Evolutionary conservation across 2,113 vertebrate genomes (phyloP), one percentile per base, ranked within the genome.

Genomic region (Neogobius melanostomus): DNA sequence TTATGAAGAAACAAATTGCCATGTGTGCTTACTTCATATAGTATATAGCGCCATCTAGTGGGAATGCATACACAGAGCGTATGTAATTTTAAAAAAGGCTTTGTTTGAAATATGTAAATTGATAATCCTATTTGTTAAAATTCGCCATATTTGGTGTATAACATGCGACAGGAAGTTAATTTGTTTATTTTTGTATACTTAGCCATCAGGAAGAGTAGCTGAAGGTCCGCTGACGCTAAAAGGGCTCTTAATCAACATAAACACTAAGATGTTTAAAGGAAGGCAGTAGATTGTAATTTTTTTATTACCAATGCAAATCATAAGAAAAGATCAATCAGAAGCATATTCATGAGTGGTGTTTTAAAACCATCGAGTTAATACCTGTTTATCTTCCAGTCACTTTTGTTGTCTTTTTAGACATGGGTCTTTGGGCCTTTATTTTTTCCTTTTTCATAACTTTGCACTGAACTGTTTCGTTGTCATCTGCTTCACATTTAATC

Each of bases 41-140:
- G 15, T 56, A 6, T 51, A 69, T 69, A 72, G 75, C 79, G 79
- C 80, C 89, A 81, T 74, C 87, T 81, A 75, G 77, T 7, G 91
- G 68, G 21, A 5, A 71, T 48, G 57, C 46, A 15, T 8, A 1
- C 11, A 9, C 45, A 7, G 12, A 59, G 12, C 6, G 10, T 62
- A 16, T 16, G 28, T 36, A 36, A 36, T 5, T 36, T 2, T 3
- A 36, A 36, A 36, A 36, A 36, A 36, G 28, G 28, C 28, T 3
- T 21, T 21, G 21, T 21, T 21, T 36, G 28, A 36, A 36, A 36
- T 36, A 36, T 36, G 28, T 3, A 36, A 36, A 36, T 36, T 36
- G 28, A 36, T 4, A 36, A 36, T 3, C 28, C 28, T 36, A 36
- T 36, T 36, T 4, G 4, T 36, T 36, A 36, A 36, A 36, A 36